These are phyloP conservation scores for Pseudomyrmex cubaensis DNA, from an alignment of 1,140 invertebrate genomes.

Conservation along the genomic window DNA sequence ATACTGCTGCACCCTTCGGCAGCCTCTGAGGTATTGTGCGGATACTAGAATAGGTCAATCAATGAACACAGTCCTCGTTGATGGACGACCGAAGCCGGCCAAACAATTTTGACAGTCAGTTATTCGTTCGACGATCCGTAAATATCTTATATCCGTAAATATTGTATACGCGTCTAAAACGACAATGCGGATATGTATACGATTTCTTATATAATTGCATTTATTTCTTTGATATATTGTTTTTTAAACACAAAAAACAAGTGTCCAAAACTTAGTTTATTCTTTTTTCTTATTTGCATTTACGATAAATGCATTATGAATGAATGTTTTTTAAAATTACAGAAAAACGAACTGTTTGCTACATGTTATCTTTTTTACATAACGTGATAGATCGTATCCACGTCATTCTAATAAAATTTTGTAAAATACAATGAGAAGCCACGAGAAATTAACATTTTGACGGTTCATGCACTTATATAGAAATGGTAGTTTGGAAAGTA, in stretches of 20 bases:
- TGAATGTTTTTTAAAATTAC: too few relatives aligned
- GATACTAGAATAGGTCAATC: slow-evolving; percentile 35
- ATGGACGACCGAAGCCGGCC: slow-evolving; percentile 42
- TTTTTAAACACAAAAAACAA: too few relatives aligned
- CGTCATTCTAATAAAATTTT: too few relatives aligned
- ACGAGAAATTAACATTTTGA: too few relatives aligned
- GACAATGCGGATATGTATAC: background rate
- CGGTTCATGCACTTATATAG: too few relatives aligned
- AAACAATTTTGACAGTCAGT: slow-evolving; percentile 28
- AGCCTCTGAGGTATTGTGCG: slow-evolving; percentile 23
- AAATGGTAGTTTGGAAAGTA: too few relatives aligned
- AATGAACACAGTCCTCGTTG: slow-evolving; percentile 16
- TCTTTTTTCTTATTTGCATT: background rate
- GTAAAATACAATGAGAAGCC: too few relatives aligned
- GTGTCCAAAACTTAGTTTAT: background rate
- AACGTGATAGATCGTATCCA: too few relatives aligned
- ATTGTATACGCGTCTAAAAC: slow-evolving; percentile 17
- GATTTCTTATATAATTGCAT: background rate
- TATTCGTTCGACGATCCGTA: background rate
- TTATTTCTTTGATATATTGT: background rate
- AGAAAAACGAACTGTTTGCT: too few relatives aligned
- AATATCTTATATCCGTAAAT: slow-evolving; percentile 38
- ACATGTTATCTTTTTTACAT: too few relatives aligned
- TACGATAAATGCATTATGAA: background rate
- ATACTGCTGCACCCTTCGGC: slow-evolving; percentile 23